Percentiles rank a stretch among this genome's conserved stretches.
These are phyloP conservation scores for Chitala chitala DNA, from an alignment of 2,113 vertebrate genomes.

Conservation along the genomic window DNA sequence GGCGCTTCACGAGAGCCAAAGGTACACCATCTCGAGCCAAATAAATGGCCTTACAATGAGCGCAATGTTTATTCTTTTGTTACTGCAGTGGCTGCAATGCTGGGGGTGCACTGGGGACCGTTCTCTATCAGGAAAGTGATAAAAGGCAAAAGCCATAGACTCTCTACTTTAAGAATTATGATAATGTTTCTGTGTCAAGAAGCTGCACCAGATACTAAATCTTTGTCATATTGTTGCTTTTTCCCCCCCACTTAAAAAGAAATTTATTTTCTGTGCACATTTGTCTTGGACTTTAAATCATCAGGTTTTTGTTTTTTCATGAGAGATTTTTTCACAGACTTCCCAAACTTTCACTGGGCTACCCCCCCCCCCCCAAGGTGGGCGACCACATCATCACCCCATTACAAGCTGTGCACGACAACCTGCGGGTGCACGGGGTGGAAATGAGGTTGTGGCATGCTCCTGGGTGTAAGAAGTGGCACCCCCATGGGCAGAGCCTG, in stretches of 20 bases:
- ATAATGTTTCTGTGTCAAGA: conserved; percentile 17
- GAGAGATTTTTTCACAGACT: neutral
- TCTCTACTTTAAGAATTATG: conserved; percentile 1
- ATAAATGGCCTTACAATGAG: neutral
- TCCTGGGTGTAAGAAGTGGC: conserved; percentile 18
- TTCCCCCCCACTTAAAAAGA: conserved; percentile 26
- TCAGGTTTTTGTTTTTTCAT: neutral
- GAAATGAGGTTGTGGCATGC: neutral
- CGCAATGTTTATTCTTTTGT: neutral
- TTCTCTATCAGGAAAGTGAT: conserved; percentile 15
- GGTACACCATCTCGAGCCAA: conserved; percentile 63
- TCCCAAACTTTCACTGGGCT: neutral
- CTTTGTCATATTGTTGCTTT: conserved; percentile 32
- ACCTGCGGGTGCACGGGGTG: neutral
- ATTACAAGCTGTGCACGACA: neutral
- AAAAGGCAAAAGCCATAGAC: neutral
- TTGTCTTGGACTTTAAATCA: conserved; percentile 22
- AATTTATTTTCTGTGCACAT: conserved; percentile 24
- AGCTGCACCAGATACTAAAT: conserved; percentile 17
- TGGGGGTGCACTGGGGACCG: neutral
- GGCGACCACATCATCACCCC: neutral
- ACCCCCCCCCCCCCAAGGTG: neutral
- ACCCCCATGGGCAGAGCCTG: conserved; percentile 34
- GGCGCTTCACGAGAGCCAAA: conserved; percentile 71
- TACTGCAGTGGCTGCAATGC: neutral